Evolutionary conservation across 1,140 invertebrate genomes (phyloP).

Genomic region (Atta texana): DNA sequence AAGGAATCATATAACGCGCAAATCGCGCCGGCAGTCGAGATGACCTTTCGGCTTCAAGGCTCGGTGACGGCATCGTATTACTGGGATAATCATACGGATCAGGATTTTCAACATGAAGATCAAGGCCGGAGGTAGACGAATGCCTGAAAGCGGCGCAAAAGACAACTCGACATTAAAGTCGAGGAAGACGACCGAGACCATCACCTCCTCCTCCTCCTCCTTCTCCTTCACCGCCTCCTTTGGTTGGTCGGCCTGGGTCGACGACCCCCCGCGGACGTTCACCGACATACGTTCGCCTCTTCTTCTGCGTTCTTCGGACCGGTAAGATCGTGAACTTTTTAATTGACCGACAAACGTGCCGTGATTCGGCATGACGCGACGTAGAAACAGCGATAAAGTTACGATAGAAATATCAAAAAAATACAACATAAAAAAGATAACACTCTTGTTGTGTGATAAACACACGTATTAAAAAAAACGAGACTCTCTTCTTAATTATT

Average conservation of each 20-base stretch:
- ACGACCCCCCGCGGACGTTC: constrained; percentile 85
- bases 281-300: constrained; percentile 81
- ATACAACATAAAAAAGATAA: not conserved
- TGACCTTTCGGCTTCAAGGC: constrained; percentile 38
- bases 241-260: constrained; percentile 76
- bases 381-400: not conserved
- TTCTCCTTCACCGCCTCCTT: not conserved
- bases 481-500: not conserved
- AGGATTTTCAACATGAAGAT: constrained; percentile 52
- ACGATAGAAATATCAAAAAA: not conserved
- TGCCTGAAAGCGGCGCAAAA: constrained; percentile 20
- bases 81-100: constrained; percentile 16
- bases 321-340: constrained; percentile 72
- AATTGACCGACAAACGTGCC: constrained; percentile 79
- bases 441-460: not conserved
- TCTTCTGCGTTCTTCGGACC: constrained; percentile 58
- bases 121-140: constrained; percentile 53
- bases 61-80: constrained; percentile 59
- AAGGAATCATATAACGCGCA: constrained; percentile 6
- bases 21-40: constrained; percentile 16
- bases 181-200: constrained; percentile 40
- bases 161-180: constrained; percentile 47
- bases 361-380: constrained; percentile 40
- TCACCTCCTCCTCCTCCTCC: not conserved
- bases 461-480: not conserved